phyloP scores from a whole-genome alignment of 2,888 invertebrate species.

The Gari tellinella region DNA sequence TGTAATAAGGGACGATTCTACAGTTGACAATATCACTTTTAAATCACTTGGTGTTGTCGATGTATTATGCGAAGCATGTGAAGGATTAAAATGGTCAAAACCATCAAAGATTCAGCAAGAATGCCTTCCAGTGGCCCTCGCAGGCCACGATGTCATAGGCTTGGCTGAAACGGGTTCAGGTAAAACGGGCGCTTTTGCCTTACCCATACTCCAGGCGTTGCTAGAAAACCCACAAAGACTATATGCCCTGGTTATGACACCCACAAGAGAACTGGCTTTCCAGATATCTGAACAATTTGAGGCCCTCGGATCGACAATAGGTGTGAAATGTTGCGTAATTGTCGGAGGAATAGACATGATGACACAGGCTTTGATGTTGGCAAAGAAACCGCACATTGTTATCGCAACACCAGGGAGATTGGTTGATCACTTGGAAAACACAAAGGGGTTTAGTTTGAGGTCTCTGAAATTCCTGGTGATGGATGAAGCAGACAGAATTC shows the following conservation, averaged over 20 bases:
- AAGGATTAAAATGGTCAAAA: conserved; percentile 95
- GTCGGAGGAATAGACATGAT: conserved; percentile 99
- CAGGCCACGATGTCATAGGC: conserved; percentile 92
- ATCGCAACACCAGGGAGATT: conserved; percentile 97
- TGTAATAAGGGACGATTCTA: conserved; percentile 7
- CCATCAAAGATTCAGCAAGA: conserved; percentile 98
- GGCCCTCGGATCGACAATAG: conserved; percentile 94
- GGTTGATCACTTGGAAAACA: conserved; percentile 98
- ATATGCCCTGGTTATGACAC: conserved; percentile 93
- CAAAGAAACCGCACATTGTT: conserved; percentile 98
- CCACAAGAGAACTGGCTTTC: conserved; percentile 98
- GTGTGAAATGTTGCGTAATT: conserved; percentile 89
- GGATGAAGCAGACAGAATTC: conserved; percentile 99
- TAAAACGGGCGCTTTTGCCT: conserved; percentile 98
- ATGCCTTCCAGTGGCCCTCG: conserved; percentile 95
- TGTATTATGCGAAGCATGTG: conserved; percentile 95
- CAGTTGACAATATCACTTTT: conserved; percentile 41
- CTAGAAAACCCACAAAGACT: conserved; percentile 96
- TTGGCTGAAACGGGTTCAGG: conserved; percentile 95
- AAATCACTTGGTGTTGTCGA: conserved; percentile 90
- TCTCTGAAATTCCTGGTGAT: conserved; percentile 96
- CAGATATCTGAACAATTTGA: conserved; percentile 99
- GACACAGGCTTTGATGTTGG: conserved; percentile 94
- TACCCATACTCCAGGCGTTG: conserved; percentile 96
- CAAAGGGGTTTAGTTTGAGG: conserved; percentile 97